Evolutionary conservation across 1,140 invertebrate species (phyloP).

Genomic region (Drosophila arawakana): DNA sequence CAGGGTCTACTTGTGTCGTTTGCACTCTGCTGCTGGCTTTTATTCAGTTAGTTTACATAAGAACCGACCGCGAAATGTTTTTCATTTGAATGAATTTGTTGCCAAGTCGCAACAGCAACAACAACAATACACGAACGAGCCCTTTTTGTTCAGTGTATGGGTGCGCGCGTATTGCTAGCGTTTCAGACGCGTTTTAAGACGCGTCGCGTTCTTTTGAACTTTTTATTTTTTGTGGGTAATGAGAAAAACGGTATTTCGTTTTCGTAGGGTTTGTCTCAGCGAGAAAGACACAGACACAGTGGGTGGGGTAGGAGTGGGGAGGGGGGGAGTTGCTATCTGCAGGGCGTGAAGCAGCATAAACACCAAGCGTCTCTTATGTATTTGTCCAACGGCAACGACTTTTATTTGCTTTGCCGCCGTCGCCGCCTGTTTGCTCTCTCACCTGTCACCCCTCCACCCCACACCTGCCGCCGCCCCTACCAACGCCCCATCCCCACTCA

Average conservation of each 20-base stretch:
- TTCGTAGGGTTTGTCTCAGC: constrained; percentile 4
- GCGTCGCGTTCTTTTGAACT: constrained; percentile 62
- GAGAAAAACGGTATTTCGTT: background rate
- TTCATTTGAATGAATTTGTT: constrained; percentile 16
- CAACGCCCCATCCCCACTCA: background rate
- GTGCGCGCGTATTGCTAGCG: constrained; percentile 48
- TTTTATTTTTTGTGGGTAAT: constrained; percentile 19
- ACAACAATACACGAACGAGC: constrained; percentile 58
- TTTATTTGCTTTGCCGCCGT: constrained; percentile 62
- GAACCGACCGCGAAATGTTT: constrained; percentile 6
- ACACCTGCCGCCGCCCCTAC: background rate
- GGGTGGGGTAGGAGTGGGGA: background rate
- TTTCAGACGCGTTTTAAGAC: constrained; percentile 41
- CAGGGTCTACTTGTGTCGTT: too few species aligned
- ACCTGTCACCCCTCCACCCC: background rate
- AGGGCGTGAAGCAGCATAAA: constrained; percentile 7
- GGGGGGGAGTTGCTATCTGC: constrained; percentile 1
- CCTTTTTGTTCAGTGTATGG: constrained; percentile 53
- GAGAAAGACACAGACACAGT: background rate
- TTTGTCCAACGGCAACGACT: constrained; percentile 44
- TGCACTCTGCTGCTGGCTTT: background rate
- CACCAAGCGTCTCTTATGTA: constrained; percentile 5
- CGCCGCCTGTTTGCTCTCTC: constrained; percentile 45
- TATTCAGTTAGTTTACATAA: constrained; percentile 55
- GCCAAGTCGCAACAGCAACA: constrained; percentile 16